phyloP scores from a whole-genome alignment of 2,797 vertebrate genomes.

The Ficedula albicollis region DNA sequence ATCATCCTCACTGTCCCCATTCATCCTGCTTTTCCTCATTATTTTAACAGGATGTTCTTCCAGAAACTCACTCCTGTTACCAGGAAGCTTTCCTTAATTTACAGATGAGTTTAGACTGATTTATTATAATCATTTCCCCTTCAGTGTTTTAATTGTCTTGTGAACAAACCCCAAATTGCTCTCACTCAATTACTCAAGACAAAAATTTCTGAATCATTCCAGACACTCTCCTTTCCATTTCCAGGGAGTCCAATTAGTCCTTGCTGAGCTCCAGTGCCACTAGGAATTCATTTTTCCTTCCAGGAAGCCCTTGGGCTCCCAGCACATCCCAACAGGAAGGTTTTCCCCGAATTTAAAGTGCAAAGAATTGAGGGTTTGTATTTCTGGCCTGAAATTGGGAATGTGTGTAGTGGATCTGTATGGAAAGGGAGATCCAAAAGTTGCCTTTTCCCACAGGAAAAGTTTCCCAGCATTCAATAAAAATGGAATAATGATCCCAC shows the following conservation, averaged over 20 bases:
- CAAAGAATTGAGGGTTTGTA: background rate
- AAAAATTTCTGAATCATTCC: background rate
- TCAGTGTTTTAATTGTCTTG: background rate
- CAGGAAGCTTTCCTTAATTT: background rate
- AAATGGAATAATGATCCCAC: background rate
- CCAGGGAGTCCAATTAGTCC: background rate
- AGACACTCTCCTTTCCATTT: background rate
- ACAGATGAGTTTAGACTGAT: background rate
- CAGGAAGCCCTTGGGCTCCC: background rate
- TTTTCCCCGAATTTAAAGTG: background rate
- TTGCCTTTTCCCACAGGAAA: background rate
- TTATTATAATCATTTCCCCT: background rate
- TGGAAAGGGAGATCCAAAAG: background rate
- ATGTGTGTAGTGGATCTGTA: background rate
- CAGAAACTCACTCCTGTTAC: background rate
- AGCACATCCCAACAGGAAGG: background rate
- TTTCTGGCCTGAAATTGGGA: accelerated
- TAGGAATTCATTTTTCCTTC: background rate
- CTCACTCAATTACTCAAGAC: background rate
- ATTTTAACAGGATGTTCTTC: accelerated
- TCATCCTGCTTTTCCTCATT: background rate
- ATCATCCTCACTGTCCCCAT: no score
- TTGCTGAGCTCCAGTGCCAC: background rate
- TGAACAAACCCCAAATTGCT: background rate
- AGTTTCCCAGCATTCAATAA: background rate